Evolutionary conservation across 2,113 vertebrate genomes (phyloP).

Genomic region (Scomber colias): DNA sequence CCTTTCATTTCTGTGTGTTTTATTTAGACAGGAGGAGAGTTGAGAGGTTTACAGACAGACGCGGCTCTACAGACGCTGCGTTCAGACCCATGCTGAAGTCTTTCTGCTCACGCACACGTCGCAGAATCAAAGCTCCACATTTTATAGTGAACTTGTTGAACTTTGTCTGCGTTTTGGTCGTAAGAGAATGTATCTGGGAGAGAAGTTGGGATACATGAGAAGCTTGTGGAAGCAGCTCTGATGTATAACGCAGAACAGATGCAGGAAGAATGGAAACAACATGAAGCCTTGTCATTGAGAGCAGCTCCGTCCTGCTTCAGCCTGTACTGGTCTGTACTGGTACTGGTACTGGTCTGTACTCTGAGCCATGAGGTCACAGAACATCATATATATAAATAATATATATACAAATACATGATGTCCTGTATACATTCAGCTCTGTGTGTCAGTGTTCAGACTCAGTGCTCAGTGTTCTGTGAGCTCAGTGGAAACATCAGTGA

Average conservation of each 20-base stretch:
- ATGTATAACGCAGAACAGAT: slow-evolving; percentile 1
- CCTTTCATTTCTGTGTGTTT: slow-evolving; percentile 32
- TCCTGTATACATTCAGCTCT: too few relatives aligned
- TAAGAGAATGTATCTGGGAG: neutral
- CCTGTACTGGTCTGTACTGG: neutral
- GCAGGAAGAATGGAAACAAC: neutral
- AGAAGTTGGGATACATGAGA: neutral
- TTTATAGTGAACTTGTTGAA: slow-evolving; percentile 14
- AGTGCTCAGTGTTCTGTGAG: too few relatives aligned
- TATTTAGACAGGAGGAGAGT: slow-evolving; percentile 31
- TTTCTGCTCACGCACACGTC: neutral
- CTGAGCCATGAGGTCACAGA: neutral
- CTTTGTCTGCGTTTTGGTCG: neutral
- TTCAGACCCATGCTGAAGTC: neutral
- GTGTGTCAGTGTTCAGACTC: too few relatives aligned
- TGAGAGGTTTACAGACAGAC: slow-evolving; percentile 4
- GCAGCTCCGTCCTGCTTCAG: neutral
- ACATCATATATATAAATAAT: too few relatives aligned
- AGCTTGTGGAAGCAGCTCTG: neutral
- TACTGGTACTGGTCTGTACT: too few relatives aligned
- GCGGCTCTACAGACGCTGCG: neutral
- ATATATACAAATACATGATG: too few relatives aligned
- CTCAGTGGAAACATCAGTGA: too few relatives aligned
- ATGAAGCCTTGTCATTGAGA: neutral
- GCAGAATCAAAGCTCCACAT: accelerated